phyloP scores from a whole-genome alignment of 2,797 vertebrate genomes.

The Bradypodion ventrale region DNA sequence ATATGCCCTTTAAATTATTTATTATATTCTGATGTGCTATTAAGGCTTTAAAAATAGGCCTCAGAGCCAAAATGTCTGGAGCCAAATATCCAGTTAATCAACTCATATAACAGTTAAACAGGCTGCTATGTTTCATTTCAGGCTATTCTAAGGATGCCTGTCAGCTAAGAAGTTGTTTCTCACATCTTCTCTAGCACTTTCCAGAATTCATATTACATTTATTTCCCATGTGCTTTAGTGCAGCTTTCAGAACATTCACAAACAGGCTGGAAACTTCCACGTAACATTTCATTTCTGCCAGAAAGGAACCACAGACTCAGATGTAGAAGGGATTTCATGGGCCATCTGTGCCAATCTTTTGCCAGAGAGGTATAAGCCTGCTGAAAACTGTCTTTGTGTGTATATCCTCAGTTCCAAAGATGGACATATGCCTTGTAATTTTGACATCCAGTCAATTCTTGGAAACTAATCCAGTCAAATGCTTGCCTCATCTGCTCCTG shows the following conservation, averaged over 20 bases:
- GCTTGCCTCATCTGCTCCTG: background rate
- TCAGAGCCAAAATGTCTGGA: slow-evolving; percentile 4
- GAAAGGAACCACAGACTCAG: slow-evolving; percentile 9
- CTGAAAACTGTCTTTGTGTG: background rate
- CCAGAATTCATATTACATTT: slow-evolving; percentile 6
- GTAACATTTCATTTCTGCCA: background rate
- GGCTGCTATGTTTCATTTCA: slow-evolving; percentile 6
- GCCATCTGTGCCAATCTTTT: background rate
- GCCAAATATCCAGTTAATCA: background rate
- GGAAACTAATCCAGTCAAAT: background rate
- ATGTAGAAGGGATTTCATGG: background rate
- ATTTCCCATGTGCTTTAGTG: background rate
- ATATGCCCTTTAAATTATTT: background rate
- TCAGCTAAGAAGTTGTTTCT: background rate
- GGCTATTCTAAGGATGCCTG: slow-evolving; percentile 12
- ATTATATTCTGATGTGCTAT: slow-evolving; percentile 4
- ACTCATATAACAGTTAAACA: slow-evolving; percentile 1
- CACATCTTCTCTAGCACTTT: background rate
- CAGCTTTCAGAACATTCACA: background rate
- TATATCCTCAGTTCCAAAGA: background rate
- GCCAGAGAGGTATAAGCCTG: background rate
- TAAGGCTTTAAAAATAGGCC: slow-evolving; percentile 3
- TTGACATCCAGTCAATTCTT: background rate
- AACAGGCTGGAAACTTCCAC: background rate
- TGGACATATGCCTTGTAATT: background rate